A percentile compares a stretch with the other conserved stretches of the same genome.
Conservation (phyloP, 1,140 invertebrate genomes). For the Drosophila navojoa region DNA sequence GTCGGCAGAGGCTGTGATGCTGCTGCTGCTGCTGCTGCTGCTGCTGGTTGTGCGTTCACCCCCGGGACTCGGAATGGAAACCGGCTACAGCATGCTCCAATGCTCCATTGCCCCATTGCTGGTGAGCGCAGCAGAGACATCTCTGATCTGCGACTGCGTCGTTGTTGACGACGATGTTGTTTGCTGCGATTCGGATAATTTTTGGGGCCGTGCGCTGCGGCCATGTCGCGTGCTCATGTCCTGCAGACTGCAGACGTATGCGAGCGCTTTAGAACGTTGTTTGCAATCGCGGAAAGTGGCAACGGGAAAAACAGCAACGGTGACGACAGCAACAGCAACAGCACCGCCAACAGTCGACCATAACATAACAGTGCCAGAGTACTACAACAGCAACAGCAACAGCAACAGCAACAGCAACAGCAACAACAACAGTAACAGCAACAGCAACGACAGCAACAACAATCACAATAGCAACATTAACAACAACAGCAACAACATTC, state of each 20-base stretch:
- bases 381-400: not conserved
- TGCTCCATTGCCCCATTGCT: slow-evolving; percentile 35
- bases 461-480: too few relatives aligned
- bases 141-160: slow-evolving; percentile 51
- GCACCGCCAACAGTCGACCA: slow-evolving; percentile 25
- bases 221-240: slow-evolving; percentile 51
- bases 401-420: too few relatives aligned
- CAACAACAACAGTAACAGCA: too few relatives aligned
- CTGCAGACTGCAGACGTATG: slow-evolving; percentile 76
- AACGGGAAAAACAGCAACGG: slow-evolving; percentile 50
- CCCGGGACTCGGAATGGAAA: slow-evolving; percentile 3
- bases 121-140: slow-evolving; percentile 9
- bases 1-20: slow-evolving; percentile 2
- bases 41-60: not conserved
- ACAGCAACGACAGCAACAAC: too few relatives aligned
- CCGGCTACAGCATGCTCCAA: slow-evolving; percentile 32
- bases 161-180: slow-evolving; percentile 26
- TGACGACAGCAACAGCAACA: slow-evolving; percentile 39
- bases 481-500: too few relatives aligned
- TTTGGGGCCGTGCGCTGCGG: slow-evolving; percentile 22
- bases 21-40: slow-evolving; percentile 9
- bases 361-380: slow-evolving; percentile 26
- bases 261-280: slow-evolving; percentile 79
- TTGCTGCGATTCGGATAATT: slow-evolving; percentile 11
- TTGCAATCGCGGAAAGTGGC: slow-evolving; percentile 77